Base-by-base conservation (phyloP, 2,797 vertebrate species). In the Ctenopoma kingsleyae region DNA sequence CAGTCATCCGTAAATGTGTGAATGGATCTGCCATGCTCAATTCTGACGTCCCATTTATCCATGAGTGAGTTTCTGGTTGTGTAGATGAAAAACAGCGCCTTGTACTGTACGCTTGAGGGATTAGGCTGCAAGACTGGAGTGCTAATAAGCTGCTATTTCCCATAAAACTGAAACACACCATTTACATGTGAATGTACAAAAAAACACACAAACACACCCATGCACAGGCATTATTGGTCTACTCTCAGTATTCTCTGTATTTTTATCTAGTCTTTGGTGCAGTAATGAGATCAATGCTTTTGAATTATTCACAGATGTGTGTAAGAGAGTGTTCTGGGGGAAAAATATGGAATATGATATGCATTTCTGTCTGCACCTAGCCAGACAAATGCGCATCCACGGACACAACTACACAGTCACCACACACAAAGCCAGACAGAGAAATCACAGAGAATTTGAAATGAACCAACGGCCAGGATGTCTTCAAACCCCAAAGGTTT, bases 241-340 rank as follows among this genome's bases (percentile, higher is more conserved):
- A 12, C 25, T 49, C 35, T 61, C 25, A 48, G 32, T 43, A 54
- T 11, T 25, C 20, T 41, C 54, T 19, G 13, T 12, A 25, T 49
- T 9, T 74, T 15, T 46, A 6, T 53, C n/a, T 36, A 52, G 41
- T 5, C 1, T 51, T 41, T 59, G 60, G 4, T 59, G 55, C 43
- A 68, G 69, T 7, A 4, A 77, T 54, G 1, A 65, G 74, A 74
- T 80, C 38, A 73, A 38, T 63, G 27, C 47, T 67, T 43, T 35
- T 75, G 66, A 84, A 82, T 87, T 77, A 83, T 86, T 83, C 46
- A 80, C 53, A 56, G 51, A 48, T 8, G 1, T 74, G 48, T 38
- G 22, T 61, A 27, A n/a, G 58, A 51, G 15, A 10, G 48, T 48
- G 41, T 43, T 61, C 25, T 44, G 5, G 13, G 15, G 19, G 38